Evolutionary conservation across 2,797 vertebrate species (phyloP).

Genomic region (Girardinus metallicus): DNA sequence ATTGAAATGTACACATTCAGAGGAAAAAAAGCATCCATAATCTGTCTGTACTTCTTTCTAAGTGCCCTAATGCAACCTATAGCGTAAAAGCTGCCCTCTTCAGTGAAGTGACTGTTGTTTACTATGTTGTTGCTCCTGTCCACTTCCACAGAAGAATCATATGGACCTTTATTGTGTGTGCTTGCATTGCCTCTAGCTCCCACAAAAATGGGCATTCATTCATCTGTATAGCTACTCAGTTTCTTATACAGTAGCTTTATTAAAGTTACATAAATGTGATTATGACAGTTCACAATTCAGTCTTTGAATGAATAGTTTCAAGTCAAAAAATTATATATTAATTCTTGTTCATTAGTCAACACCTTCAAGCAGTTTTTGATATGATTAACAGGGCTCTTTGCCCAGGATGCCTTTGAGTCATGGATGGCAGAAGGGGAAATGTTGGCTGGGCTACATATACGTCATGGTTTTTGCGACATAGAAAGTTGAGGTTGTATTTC

Average conservation of each 20-base stretch:
- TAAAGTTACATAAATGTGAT: not conserved
- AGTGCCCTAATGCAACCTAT: constrained; percentile 41
- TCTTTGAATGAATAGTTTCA: not conserved
- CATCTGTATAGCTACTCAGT: not conserved
- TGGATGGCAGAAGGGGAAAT: not conserved
- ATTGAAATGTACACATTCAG: not conserved
- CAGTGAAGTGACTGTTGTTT: constrained; percentile 68
- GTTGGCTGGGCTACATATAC: too few relatives aligned
- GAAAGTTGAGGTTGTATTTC: not conserved
- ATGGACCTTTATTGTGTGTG: constrained; percentile 66
- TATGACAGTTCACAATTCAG: not conserved
- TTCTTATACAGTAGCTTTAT: not conserved
- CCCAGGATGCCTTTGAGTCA: not conserved
- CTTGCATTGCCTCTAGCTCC: constrained; percentile 45
- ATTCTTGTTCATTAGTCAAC: not conserved
- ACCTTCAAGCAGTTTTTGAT: not conserved
- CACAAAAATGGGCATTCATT: constrained; percentile 21
- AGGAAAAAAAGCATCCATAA: not conserved
- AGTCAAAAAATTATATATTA: not conserved
- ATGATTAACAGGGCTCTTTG: not conserved
- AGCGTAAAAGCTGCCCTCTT: constrained; percentile 57
- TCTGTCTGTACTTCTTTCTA: constrained; percentile 15
- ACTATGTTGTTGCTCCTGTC: constrained; percentile 63
- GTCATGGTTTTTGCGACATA: too few relatives aligned
- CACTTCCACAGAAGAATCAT: constrained; percentile 69